Evolutionary conservation across 1,140 invertebrate species (phyloP).

Genomic region (Hypsibius dujardini): DNA sequence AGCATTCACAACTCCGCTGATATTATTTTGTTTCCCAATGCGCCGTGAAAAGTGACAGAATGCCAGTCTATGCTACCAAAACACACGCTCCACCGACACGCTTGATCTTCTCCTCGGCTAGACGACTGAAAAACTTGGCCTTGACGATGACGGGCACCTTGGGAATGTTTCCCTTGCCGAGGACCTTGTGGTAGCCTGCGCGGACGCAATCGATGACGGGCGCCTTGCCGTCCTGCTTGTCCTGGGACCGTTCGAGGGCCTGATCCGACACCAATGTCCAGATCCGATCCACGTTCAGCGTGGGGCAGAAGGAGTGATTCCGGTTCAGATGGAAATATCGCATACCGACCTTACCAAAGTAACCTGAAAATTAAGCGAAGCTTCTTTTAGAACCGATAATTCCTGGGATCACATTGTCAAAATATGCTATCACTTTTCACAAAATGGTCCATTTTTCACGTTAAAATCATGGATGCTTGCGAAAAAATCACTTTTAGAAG

Average conservation of each 20-base stretch:
- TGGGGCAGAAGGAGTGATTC: slow-evolving; percentile 76
- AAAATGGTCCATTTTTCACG: too few relatives aligned
- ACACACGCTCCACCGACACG: slow-evolving; percentile 87
- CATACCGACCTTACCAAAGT: slow-evolving; percentile 99
- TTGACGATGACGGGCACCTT: slow-evolving; percentile 97
- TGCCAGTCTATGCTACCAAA: slow-evolving; percentile 66
- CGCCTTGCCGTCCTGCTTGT: slow-evolving; percentile 61
- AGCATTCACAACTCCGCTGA: too few relatives aligned
- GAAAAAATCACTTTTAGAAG: too few relatives aligned
- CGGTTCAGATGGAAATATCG: slow-evolving; percentile 81
- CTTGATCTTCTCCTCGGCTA: slow-evolving; percentile 93
- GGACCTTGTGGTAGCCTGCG: slow-evolving; percentile 90
- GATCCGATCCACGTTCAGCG: slow-evolving; percentile 84
- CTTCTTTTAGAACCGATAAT: too few relatives aligned
- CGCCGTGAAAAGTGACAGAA: too few relatives aligned
- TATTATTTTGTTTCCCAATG: too few relatives aligned
- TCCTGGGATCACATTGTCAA: too few relatives aligned
- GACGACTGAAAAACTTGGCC: slow-evolving; percentile 94
- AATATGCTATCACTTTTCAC: too few relatives aligned
- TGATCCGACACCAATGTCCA: slow-evolving; percentile 91
- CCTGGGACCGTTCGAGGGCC: slow-evolving; percentile 40
- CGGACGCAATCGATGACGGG: slow-evolving; percentile 91
- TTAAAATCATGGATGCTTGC: too few relatives aligned
- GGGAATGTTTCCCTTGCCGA: slow-evolving; percentile 88
- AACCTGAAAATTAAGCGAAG: slow-evolving; percentile 81